Base-by-base conservation (phyloP, 2,113 vertebrate genomes). In the Ranitomeya imitator region DNA sequence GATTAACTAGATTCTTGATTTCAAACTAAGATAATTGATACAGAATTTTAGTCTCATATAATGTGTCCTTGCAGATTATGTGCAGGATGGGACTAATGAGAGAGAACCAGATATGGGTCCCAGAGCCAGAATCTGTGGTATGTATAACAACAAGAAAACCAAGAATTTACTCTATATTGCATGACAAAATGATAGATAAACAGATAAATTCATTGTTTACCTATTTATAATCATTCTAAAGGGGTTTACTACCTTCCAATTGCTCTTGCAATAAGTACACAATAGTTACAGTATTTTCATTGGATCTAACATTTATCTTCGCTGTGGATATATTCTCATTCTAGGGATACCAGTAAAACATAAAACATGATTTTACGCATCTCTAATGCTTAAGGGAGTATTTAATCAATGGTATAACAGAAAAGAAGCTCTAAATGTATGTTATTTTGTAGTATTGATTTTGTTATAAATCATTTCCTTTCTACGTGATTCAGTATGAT, bases 91-190 rank as follows among this genome's bases (percentile, higher is more conserved):
- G 96, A n/a, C 96, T 92, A 90, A 95, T 99, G 85, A 89, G 92
- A 19, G 87, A 92, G 83, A 93, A 91, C 92, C 95, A 97, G 90
- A 96, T 99, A 89, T 96, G 96, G 95, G 90, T 95, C 83, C 74
- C 91, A 51, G 98, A 99, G 89, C 97, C 98, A 16, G 93, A 95
- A 67, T 96, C 94, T 11, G 0, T 91, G 96, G 98, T 97, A 84
- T 55, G 82, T 81, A 14, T 52, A 77, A 52, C 2, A 11, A 21
- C 2, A 31, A 31, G 0, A 23, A 67, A 15, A 9, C 1, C 0
- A 57, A 57, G 9, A 7, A 57, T 57, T 0, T 13, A 9, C 12
- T 57, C 0, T 57, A 57, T 57, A 57, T 57, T 57, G 7, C 55
- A 57, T 57, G 7, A 57, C 1, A 13, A 13, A 57, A 7, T 11